A percentile compares a stretch with the other conserved stretches of the same genome.
These are phyloP conservation scores for Eolophus roseicapilla DNA, from an alignment of 2,113 vertebrate species.

Conservation along the genomic window DNA sequence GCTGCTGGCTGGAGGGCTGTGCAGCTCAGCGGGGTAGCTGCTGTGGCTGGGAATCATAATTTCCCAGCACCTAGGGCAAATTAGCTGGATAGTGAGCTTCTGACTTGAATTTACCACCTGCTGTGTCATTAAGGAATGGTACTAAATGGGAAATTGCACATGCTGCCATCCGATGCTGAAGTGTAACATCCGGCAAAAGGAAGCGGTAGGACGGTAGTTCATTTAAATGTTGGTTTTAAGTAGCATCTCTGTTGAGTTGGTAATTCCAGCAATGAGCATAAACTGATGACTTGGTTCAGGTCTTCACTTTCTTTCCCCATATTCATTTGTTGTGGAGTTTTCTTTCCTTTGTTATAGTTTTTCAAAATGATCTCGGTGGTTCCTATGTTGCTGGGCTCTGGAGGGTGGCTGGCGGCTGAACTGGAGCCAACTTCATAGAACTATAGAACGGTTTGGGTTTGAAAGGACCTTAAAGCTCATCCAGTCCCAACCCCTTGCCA, in stretches of 20 bases:
- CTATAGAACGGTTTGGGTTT: background rate
- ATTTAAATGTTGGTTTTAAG: background rate
- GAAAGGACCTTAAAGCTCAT: background rate
- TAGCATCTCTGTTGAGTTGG: background rate
- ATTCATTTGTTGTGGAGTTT: background rate
- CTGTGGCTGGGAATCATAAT: background rate
- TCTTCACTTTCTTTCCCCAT: background rate
- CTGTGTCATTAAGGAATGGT: background rate
- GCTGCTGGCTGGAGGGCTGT: background rate
- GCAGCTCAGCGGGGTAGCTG: background rate
- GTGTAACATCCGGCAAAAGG: background rate
- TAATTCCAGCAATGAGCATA: background rate
- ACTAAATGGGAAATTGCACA: background rate
- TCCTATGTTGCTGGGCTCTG: background rate
- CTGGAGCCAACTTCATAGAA: background rate
- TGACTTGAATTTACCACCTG: background rate
- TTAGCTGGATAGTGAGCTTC: background rate
- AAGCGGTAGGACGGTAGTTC: background rate
- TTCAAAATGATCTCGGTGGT: accelerated
- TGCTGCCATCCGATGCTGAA: background rate
- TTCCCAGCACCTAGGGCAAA: background rate
- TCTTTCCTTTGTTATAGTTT: background rate
- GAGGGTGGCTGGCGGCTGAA: background rate
- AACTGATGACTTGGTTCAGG: background rate
- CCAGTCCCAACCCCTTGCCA: background rate